Percentiles rank a stretch among this genome's conserved stretches.
Evolutionary conservation across 2,797 vertebrate genomes (phyloP).

Genomic region (Urocyon cinereoargenteus): DNA sequence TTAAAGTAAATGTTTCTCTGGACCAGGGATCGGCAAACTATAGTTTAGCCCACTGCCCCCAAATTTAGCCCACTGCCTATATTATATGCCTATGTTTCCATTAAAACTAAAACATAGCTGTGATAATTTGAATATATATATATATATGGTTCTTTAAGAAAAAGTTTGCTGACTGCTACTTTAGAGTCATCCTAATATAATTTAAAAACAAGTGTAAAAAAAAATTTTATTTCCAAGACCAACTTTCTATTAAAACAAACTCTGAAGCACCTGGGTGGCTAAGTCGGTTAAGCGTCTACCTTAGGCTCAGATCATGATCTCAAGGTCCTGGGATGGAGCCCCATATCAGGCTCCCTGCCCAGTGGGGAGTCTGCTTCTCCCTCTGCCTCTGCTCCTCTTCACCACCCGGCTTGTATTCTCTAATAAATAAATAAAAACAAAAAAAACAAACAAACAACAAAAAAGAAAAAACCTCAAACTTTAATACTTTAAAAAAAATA

Average conservation of each 20-base stretch:
- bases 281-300: not conserved
- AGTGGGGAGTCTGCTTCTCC: not conserved
- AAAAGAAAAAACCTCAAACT: not conserved
- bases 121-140: not conserved
- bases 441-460: no score
- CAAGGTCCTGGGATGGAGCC: not conserved
- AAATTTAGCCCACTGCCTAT: not conserved
- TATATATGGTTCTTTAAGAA: not conserved
- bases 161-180: not conserved
- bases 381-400: not conserved
- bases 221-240: not conserved
- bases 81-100: no score
- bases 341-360: not conserved
- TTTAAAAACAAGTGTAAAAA: conserved; percentile 14
- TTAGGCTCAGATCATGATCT: not conserved
- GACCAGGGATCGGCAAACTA: not conserved
- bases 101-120: not conserved
- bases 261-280: not conserved
- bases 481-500: not conserved
- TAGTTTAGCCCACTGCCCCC: not conserved
- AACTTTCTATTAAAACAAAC: not conserved
- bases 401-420: not conserved
- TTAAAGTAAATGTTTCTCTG: not conserved
- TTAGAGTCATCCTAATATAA: not conserved
- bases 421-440: no score